phyloP scores from a whole-genome alignment of 1,140 invertebrate species.

The Oryzaephilus surinamensis region DNA sequence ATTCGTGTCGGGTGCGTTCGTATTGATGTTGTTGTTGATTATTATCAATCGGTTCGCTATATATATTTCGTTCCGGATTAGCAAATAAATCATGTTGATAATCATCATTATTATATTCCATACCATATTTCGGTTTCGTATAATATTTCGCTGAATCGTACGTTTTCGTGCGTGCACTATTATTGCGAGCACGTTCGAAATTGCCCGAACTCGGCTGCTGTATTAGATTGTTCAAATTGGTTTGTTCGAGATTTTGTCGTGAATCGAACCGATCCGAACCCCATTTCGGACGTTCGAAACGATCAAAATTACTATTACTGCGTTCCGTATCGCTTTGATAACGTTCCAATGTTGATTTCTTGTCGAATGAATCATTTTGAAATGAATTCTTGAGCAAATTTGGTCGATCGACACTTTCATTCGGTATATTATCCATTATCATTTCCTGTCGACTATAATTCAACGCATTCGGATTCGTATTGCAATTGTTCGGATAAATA shows the following conservation, averaged over 20 bases:
- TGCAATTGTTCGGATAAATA: constrained; percentile 74
- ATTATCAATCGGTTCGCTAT: constrained; percentile 32
- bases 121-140: constrained; percentile 39
- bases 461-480: constrained; percentile 71
- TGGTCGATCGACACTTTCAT: constrained; percentile 40
- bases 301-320: constrained; percentile 30
- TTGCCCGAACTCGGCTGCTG: constrained; percentile 25
- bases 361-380: constrained; percentile 40
- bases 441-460: constrained; percentile 63
- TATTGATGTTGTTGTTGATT: constrained; percentile 11
- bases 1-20: constrained; percentile 40
- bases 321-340: constrained; percentile 27
- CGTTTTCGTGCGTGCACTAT: constrained; percentile 34
- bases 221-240: constrained; percentile 23
- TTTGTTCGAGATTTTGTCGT: constrained; percentile 22
- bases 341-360: constrained; percentile 41
- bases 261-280: constrained; percentile 32
- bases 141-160: constrained; percentile 46
- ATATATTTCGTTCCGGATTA: constrained; percentile 29
- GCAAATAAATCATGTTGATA: constrained; percentile 35
- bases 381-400: constrained; percentile 38
- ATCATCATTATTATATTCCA: constrained; percentile 28
- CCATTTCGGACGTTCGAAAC: constrained; percentile 34
- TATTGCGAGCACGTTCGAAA: constrained; percentile 24
- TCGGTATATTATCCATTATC: constrained; percentile 41